Base-by-base conservation (phyloP, 1,140 invertebrate genomes). In the Drosophila ironensis region DNA sequence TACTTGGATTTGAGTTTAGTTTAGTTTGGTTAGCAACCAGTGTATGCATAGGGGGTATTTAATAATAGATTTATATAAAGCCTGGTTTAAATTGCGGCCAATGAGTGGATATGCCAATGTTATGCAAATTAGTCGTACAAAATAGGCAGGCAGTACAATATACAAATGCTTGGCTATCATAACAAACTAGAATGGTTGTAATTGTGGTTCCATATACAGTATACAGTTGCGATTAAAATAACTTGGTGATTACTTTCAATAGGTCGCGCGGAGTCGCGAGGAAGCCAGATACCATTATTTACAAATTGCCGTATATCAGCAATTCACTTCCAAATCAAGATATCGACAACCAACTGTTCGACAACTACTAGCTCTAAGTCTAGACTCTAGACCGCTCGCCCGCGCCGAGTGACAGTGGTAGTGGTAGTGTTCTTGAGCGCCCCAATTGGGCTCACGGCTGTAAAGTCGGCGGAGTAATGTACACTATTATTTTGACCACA, bases 31-130 rank as follows among this genome's bases (percentile, higher is more conserved):
- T 80, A 80, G 76, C 72, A 57, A 42, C 51, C 57, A 42, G 41
- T 71, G 50, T 52, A 45, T 72, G 53, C 53, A 53, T 71, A 50
- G 60, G 47, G 51, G 47, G 60, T 61, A 71, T 38, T 70, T n/a
- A 70, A 57, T 45, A 54, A 72, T 66, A 66, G 30, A 27, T 40
- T 40, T 60, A 50, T 56, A 71, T 48, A 68, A 68, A 81, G 77
- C 78, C 73, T 57, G 52, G 63, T 66, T 82, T 69, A 77, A 64
- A 72, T 73, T 66, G 78, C 66, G 66, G 64, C 72, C 77, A 84
- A 72, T 77, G 47, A 54, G 35, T 56, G 60, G 57, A 38, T 84
- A 82, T 82, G 72, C 69, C 70, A 68, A 72, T 77, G 73, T 77
- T 84, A 84, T 84, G 66, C 75, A 77, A 84, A 66, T 60, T 73